Evolutionary conservation across 2,888 invertebrate genomes (phyloP).

Genomic region (Cremastinae sp.): DNA sequence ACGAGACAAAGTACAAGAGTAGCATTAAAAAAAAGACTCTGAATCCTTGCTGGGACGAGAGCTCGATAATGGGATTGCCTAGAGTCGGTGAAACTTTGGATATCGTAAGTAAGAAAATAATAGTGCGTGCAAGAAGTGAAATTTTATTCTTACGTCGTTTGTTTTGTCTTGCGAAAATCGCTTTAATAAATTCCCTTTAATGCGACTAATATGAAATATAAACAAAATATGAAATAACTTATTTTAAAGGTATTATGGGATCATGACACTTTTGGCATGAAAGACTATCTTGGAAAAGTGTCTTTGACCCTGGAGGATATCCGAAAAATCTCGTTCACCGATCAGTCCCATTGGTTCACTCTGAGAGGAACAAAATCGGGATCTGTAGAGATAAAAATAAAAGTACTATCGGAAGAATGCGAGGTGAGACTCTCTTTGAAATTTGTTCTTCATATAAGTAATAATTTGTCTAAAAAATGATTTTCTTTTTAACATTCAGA

Average conservation of each 20-base stretch:
- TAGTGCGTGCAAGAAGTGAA: no score
- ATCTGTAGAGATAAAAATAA: constrained; percentile 80
- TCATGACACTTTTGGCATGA: constrained; percentile 82
- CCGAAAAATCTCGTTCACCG: constrained; percentile 79
- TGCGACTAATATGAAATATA: no score
- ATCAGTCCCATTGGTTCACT: constrained; percentile 80
- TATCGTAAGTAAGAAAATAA: constrained; percentile 76
- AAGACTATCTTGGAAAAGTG: constrained; percentile 82
- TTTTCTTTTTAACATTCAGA: constrained; percentile 60
- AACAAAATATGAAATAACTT: not conserved
- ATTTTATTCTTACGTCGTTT: not conserved
- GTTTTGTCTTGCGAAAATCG: not conserved
- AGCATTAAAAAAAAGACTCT: constrained; percentile 82
- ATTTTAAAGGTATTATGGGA: constrained; percentile 81
- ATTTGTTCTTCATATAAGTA: not conserved
- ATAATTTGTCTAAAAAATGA: constrained; percentile 8
- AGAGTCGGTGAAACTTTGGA: constrained; percentile 79
- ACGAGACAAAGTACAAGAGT: constrained; percentile 81
- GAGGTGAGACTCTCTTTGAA: constrained; percentile 66
- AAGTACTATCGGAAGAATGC: constrained; percentile 78
- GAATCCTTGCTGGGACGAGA: constrained; percentile 82
- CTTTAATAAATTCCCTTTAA: not conserved
- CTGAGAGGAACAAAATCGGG: constrained; percentile 81
- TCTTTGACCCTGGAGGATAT: constrained; percentile 81
- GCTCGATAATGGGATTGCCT: constrained; percentile 81